These are phyloP conservation scores for Phaedon cochleariae DNA, from an alignment of 2,888 invertebrate genomes.

Conservation along the genomic window DNA sequence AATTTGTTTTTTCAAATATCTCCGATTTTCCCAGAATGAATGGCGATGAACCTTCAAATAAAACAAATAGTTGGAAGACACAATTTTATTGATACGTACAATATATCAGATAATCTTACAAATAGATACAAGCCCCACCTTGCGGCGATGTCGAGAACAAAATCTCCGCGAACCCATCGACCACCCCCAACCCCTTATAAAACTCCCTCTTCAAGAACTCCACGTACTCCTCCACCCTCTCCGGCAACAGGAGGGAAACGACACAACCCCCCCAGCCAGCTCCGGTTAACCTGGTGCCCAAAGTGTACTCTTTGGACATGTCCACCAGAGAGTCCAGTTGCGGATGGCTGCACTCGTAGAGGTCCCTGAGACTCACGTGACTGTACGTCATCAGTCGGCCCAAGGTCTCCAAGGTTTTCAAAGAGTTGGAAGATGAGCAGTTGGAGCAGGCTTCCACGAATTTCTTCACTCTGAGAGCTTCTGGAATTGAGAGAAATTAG, in stretches of 20 bases:
- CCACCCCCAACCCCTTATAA: conserved; percentile 67
- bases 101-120: conserved; percentile 4
- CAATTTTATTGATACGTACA: background rate
- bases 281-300: conserved; percentile 93
- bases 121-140: conserved; percentile 66
- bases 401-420: conserved; percentile 66
- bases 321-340: conserved; percentile 84
- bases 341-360: conserved; percentile 94
- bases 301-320: conserved; percentile 68
- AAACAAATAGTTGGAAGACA: too few species aligned
- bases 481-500: conserved; percentile 63
- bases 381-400: conserved; percentile 89
- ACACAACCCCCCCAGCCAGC: conserved; percentile 98
- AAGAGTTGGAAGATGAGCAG: conserved; percentile 51
- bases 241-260: conserved; percentile 81
- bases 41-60: too few species aligned
- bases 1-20: too few species aligned
- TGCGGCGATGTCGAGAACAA: conserved; percentile 75
- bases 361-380: conserved; percentile 82
- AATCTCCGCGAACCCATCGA: conserved; percentile 63
- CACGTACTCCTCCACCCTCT: conserved; percentile 74
- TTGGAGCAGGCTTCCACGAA: conserved; percentile 73
- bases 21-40: too few species aligned
- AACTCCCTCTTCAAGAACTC: conserved; percentile 73
- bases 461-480: conserved; percentile 83